Evolutionary conservation across 2,888 invertebrate species (phyloP).

Genomic region (Trissolcus japonicus): DNA sequence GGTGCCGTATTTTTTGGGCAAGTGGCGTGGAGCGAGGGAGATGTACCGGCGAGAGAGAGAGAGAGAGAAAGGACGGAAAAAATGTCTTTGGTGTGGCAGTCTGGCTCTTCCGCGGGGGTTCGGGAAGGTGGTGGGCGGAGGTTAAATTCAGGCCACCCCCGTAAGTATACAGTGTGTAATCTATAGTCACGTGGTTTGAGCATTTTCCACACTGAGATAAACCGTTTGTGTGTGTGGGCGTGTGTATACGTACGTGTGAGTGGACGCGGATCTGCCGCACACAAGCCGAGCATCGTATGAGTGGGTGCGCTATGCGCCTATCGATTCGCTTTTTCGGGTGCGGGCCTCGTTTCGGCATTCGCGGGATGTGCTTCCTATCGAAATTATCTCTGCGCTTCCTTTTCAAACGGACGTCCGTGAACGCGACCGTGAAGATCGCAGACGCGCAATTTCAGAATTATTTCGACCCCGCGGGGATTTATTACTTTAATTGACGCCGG

Average conservation of each 20-base stretch:
- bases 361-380: conserved; percentile 59
- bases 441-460: conserved; percentile 46
- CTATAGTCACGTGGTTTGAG: conserved; percentile 50
- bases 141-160: conserved; percentile 72
- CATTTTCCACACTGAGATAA: conserved; percentile 5
- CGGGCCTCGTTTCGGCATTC: conserved; percentile 71
- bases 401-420: conserved; percentile 48
- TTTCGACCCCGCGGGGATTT: conserved; percentile 41
- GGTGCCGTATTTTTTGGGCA: conserved; percentile 56
- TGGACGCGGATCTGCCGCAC: conserved; percentile 14
- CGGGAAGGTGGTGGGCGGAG: conserved; percentile 59
- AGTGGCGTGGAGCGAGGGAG: conserved; percentile 30
- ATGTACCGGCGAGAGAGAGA: conserved; percentile 41
- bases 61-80: conserved; percentile 59
- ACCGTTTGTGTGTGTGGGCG: not conserved
- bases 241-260: not conserved
- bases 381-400: conserved; percentile 59
- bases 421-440: conserved; percentile 44
- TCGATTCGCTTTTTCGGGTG: conserved; percentile 75
- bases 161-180: conserved; percentile 70
- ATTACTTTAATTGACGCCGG: conserved; percentile 45
- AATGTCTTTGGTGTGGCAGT: conserved; percentile 68
- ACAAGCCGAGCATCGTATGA: conserved; percentile 36
- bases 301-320: conserved; percentile 71
- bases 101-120: conserved; percentile 56